Percentiles rank a stretch among this genome's conserved stretches.
Evolutionary conservation across 2,797 vertebrate genomes (phyloP).

Genomic region (Apogon hyalosoma): DNA sequence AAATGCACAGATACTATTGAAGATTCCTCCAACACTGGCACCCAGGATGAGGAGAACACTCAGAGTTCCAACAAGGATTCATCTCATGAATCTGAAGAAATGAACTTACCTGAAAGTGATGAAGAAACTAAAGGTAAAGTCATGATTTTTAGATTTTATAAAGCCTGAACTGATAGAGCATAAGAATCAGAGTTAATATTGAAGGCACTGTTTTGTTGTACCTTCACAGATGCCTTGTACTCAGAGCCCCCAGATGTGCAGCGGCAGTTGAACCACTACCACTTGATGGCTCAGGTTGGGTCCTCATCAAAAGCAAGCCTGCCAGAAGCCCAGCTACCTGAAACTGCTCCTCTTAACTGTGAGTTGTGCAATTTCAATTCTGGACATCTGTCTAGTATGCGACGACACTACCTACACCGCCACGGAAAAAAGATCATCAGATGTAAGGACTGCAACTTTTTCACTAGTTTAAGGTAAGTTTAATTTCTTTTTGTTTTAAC

Average conservation of each 20-base stretch:
- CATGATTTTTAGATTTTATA: neutral
- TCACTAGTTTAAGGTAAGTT: slow-evolving; percentile 90
- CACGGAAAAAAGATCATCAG: slow-evolving; percentile 92
- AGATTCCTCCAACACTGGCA: slow-evolving; percentile 82
- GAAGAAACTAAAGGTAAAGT: slow-evolving; percentile 65
- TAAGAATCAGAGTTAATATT: no score
- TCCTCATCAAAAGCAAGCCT: slow-evolving; percentile 65
- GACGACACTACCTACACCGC: slow-evolving; percentile 90
- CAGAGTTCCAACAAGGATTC: slow-evolving; percentile 82
- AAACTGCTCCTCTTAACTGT: slow-evolving; percentile 85
- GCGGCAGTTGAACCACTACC: slow-evolving; percentile 91
- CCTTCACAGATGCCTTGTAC: slow-evolving; percentile 84
- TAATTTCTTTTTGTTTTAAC: neutral
- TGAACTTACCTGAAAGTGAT: slow-evolving; percentile 51
- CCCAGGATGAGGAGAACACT: slow-evolving; percentile 84
- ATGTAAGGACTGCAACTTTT: slow-evolving; percentile 93
- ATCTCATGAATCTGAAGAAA: slow-evolving; percentile 81
- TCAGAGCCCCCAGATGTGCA: slow-evolving; percentile 91
- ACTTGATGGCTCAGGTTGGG: slow-evolving; percentile 83
- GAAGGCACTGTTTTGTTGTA: slow-evolving; percentile 28
- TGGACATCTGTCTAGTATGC: slow-evolving; percentile 89
- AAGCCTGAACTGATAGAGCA: no score
- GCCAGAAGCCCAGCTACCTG: slow-evolving; percentile 20
- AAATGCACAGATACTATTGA: slow-evolving; percentile 55
- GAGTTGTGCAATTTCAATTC: slow-evolving; percentile 93